phyloP scores from a whole-genome alignment of 2,113 vertebrate species.

The Mus spicilegus region DNA sequence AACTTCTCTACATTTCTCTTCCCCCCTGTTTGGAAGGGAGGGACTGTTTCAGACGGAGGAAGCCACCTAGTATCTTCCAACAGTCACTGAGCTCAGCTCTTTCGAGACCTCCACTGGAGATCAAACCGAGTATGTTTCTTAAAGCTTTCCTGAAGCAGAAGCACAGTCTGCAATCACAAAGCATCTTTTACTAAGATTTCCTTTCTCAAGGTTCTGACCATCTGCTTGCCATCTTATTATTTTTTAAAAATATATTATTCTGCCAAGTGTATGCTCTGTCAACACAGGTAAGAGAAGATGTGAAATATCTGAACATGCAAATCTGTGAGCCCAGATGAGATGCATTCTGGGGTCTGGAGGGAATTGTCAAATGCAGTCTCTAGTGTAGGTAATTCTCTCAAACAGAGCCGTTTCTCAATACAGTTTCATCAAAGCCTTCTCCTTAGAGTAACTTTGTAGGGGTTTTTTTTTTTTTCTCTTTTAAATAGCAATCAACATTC shows the following conservation, averaged over 20 bases:
- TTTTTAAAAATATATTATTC: constrained; percentile 80
- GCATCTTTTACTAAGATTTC: constrained; percentile 76
- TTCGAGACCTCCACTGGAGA: constrained; percentile 74
- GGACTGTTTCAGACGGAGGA: constrained; percentile 71
- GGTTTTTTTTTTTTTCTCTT: neutral
- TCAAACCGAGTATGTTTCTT: constrained; percentile 77
- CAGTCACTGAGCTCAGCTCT: constrained; percentile 37
- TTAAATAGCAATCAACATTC: constrained; percentile 45
- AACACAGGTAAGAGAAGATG: constrained; percentile 77
- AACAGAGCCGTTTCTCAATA: constrained; percentile 12
- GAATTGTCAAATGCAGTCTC: constrained; percentile 68
- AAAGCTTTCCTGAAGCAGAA: constrained; percentile 79
- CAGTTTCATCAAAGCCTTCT: constrained; percentile 33
- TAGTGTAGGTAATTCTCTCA: constrained; percentile 44
- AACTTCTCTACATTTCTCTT: constrained; percentile 19
- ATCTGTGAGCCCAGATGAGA: constrained; percentile 74
- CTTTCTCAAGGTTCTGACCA: constrained; percentile 79
- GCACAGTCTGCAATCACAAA: constrained; percentile 68
- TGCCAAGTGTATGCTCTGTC: constrained; percentile 80
- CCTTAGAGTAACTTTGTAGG: constrained; percentile 25
- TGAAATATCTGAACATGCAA: constrained; percentile 76
- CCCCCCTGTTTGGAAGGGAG: constrained; percentile 49
- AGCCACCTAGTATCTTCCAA: constrained; percentile 74
- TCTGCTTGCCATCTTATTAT: constrained; percentile 82
- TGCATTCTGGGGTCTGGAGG: constrained; percentile 64